These are phyloP conservation scores for Chironomus tepperi DNA, from an alignment of 1,140 invertebrate genomes.

Conservation along the genomic window DNA sequence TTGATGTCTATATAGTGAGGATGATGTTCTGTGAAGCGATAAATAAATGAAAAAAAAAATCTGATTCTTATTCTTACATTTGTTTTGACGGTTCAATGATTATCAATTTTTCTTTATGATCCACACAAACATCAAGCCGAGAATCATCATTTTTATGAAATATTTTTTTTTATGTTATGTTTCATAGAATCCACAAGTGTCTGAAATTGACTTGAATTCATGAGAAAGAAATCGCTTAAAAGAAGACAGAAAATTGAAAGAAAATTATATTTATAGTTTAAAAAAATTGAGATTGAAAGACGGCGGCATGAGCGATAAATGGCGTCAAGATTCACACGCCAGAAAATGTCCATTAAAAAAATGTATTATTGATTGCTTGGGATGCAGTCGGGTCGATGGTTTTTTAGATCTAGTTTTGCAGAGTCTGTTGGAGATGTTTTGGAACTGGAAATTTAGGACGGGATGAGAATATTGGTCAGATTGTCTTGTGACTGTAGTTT, in stretches of 20 bases:
- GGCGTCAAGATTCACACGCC: slow-evolving; percentile 21
- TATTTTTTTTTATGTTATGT: background rate
- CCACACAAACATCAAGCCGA: background rate
- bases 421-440: background rate
- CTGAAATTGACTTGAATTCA: background rate
- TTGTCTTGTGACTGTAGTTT: no score
- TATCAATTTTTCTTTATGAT: slow-evolving; percentile 18
- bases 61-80: background rate
- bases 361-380: no score
- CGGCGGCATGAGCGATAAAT: background rate
- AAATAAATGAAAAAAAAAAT: background rate
- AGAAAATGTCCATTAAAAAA: background rate
- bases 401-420: no score
- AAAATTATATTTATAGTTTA: background rate
- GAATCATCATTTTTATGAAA: background rate
- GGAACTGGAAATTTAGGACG: no score
- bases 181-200: slow-evolving; percentile 4
- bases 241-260: background rate
- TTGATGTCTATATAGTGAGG: background rate
- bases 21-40: background rate
- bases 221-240: background rate
- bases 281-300: background rate
- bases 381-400: no score
- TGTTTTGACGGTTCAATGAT: slow-evolving; percentile 10
- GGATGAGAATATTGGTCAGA: no score